Evolutionary conservation across 2,113 vertebrate genomes (phyloP).

Genomic region (Aegypius monachus): DNA sequence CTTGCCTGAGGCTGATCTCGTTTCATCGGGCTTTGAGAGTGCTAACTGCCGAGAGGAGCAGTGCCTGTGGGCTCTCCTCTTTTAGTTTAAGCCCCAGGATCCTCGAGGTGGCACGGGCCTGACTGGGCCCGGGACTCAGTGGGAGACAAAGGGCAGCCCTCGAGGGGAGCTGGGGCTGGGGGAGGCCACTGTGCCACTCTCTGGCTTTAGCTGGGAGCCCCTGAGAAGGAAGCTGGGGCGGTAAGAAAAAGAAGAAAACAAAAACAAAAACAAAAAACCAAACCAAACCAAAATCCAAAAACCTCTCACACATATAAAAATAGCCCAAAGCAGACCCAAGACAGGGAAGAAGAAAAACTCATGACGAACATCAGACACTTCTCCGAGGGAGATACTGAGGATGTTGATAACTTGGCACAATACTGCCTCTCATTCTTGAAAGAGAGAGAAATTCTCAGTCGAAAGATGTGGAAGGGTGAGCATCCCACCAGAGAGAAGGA

Average conservation of each 20-base stretch:
- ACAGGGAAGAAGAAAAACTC: not conserved
- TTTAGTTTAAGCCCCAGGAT: not conserved
- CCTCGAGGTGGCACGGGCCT: accelerated
- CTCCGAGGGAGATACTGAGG: not conserved
- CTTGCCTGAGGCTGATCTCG: not conserved
- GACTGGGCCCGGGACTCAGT: accelerated
- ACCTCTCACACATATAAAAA: not conserved
- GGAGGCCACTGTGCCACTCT: accelerated
- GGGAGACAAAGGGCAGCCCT: not conserved
- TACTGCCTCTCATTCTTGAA: not conserved
- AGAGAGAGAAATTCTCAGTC: not conserved
- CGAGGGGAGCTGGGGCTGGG: not conserved
- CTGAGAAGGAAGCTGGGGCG: not conserved
- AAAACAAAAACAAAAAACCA: accelerated
- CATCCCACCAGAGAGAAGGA: not conserved
- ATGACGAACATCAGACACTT: not conserved
- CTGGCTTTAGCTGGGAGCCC: not conserved
- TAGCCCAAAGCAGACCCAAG: not conserved
- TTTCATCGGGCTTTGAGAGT: not conserved
- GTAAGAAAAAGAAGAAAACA: not conserved
- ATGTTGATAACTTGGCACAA: not conserved
- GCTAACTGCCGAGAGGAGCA: not conserved
- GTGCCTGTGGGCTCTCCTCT: not conserved
- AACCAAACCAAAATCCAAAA: too few species aligned
- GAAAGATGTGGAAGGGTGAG: not conserved